Percentiles rank a stretch among this genome's conserved stretches.
These are phyloP conservation scores for Hyperoplus lanceolatus DNA, from an alignment of 2,797 vertebrate species.

Conservation along the genomic window DNA sequence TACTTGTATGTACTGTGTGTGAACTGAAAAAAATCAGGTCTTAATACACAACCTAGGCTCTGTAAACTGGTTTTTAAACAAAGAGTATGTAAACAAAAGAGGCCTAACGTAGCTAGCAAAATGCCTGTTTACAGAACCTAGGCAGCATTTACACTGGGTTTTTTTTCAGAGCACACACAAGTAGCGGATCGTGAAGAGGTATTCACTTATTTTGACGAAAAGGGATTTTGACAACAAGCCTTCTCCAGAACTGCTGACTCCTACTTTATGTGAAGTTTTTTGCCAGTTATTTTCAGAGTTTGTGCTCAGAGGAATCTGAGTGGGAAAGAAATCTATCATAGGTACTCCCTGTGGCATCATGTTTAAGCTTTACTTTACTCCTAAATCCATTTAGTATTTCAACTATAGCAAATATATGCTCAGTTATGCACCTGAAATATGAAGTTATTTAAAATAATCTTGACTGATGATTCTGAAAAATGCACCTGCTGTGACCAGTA, in stretches of 20 bases:
- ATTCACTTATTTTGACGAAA: too few relatives aligned
- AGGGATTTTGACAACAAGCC: too few relatives aligned
- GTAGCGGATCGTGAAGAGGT: not conserved
- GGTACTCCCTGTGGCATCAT: conserved; percentile 3
- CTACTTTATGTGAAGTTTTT: too few relatives aligned
- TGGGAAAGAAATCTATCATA: conserved; percentile 1
- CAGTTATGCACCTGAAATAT: conserved; percentile 10
- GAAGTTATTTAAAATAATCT: not conserved
- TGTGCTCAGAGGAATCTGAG: conserved; percentile 6
- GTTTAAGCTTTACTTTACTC: not conserved
- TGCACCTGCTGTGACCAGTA: not conserved
- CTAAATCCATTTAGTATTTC: not conserved
- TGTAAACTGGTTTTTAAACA: too few relatives aligned
- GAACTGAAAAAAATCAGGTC: too few relatives aligned
- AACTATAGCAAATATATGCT: not conserved
- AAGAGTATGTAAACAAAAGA: too few relatives aligned
- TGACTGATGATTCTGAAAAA: conserved; percentile 42
- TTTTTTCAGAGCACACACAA: not conserved
- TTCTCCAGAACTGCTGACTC: too few relatives aligned
- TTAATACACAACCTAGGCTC: too few relatives aligned
- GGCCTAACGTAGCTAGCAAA: too few relatives aligned
- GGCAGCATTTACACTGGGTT: too few relatives aligned
- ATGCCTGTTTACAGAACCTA: too few relatives aligned
- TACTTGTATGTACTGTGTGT: too few relatives aligned
- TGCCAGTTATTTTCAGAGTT: conserved; percentile 25